These are phyloP conservation scores for Nomada goodeniana DNA, from an alignment of 2,888 invertebrate species.

Conservation along the genomic window DNA sequence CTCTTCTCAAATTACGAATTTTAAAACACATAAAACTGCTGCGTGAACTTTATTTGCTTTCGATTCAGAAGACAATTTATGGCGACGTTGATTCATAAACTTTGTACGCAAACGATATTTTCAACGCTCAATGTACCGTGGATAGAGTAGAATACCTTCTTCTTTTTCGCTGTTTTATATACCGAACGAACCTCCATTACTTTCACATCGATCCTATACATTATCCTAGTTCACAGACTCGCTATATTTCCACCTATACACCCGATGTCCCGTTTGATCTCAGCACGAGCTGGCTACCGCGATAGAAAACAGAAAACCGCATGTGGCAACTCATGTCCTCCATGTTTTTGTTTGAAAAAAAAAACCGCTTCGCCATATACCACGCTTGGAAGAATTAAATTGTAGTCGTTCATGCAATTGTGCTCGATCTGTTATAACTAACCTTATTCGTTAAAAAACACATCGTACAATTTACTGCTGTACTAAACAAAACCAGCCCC, in stretches of 20 bases:
- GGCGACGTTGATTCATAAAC: background rate
- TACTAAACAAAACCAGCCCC: no score
- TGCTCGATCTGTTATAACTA: no score
- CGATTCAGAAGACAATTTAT: background rate
- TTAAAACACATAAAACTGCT: background rate
- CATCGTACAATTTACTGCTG: no score
- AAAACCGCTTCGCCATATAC: background rate
- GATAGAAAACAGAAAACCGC: constrained; percentile 27
- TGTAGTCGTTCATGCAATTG: no score
- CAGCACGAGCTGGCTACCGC: constrained; percentile 8
- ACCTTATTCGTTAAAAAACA: no score
- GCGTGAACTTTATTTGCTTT: no score
- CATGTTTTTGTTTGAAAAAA: constrained; percentile 4
- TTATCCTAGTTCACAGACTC: constrained; percentile 34
- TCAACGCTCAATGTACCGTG: constrained; percentile 9
- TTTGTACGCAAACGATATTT: background rate
- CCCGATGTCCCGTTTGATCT: constrained; percentile 22
- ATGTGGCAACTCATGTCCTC: constrained; percentile 22
- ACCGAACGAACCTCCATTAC: constrained; percentile 31
- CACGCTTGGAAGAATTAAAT: constrained; percentile 3
- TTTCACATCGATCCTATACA: constrained; percentile 35
- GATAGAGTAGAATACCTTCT: background rate
- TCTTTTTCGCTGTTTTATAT: constrained; percentile 4
- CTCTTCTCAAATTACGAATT: background rate
- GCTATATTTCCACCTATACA: constrained; percentile 22